Evolutionary conservation across 2,797 vertebrate species (phyloP).

Genomic region (Oryzias sinensis): DNA sequence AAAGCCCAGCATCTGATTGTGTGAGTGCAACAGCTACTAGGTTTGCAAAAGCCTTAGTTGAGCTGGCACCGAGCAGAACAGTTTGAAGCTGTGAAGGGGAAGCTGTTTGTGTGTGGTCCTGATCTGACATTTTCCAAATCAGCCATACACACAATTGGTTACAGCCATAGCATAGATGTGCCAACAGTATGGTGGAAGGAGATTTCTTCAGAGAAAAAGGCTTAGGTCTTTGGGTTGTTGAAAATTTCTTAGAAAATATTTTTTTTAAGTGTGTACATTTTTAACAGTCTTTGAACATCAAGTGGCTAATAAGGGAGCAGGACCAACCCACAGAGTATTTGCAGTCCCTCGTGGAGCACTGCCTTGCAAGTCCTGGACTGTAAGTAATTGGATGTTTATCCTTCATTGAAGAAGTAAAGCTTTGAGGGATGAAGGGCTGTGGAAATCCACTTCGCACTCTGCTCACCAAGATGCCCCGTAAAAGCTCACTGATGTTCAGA

Average conservation of each 20-base stretch:
- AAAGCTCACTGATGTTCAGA: slow-evolving; percentile 55
- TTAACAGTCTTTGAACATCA: slow-evolving; percentile 57
- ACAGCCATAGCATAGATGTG: slow-evolving; percentile 12
- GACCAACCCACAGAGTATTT: slow-evolving; percentile 47
- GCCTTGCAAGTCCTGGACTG: slow-evolving; percentile 58
- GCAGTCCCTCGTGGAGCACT: slow-evolving; percentile 49
- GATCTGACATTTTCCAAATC: slow-evolving; percentile 8
- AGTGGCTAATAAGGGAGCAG: slow-evolving; percentile 54
- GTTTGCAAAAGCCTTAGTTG: slow-evolving; percentile 26
- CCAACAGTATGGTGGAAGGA: slow-evolving; percentile 20
- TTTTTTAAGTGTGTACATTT: slow-evolving; percentile 36
- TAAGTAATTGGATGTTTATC: slow-evolving; percentile 72
- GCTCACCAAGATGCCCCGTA: slow-evolving; percentile 60
- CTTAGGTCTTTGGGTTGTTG: slow-evolving; percentile 31
- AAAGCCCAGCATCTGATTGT: neutral
- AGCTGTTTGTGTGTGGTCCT: neutral
- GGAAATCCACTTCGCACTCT: slow-evolving; percentile 56
- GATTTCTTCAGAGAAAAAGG: slow-evolving; percentile 23
- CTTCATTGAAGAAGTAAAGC: slow-evolving; percentile 62
- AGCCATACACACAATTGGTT: slow-evolving; percentile 7
- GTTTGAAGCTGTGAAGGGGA: slow-evolving; percentile 19
- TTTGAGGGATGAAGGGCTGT: slow-evolving; percentile 65
- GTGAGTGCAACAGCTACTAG: neutral
- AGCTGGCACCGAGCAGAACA: slow-evolving; percentile 22
- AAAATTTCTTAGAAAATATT: slow-evolving; percentile 37